A percentile compares a stretch with the other conserved stretches of the same genome.
Evolutionary conservation across 2,113 vertebrate species (phyloP).

Genomic region (Sapayoa aenigma): DNA sequence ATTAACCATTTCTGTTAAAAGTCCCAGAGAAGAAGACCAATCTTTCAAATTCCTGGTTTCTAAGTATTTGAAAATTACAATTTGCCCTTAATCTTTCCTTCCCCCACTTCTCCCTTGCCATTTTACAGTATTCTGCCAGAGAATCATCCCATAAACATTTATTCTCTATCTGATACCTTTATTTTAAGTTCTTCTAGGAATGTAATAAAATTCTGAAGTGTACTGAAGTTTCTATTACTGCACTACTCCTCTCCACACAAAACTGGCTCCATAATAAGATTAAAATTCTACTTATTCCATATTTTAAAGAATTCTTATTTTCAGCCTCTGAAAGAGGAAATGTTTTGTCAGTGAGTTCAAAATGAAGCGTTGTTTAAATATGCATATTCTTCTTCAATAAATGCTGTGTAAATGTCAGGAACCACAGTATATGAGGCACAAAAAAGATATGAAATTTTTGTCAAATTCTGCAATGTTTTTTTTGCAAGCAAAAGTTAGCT

Average conservation of each 20-base stretch:
- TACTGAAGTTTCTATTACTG: constrained; percentile 55
- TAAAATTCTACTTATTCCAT: constrained; percentile 50
- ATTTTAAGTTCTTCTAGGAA: constrained; percentile 44
- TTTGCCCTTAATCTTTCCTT: not conserved
- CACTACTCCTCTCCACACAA: constrained; percentile 29
- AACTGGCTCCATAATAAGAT: constrained; percentile 2
- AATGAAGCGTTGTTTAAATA: not conserved
- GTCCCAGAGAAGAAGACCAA: not conserved
- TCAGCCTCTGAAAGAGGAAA: constrained; percentile 34
- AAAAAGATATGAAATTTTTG: not conserved
- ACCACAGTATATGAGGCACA: not conserved
- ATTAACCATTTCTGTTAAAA: not conserved
- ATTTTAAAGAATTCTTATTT: constrained; percentile 8
- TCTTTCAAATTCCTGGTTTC: not conserved
- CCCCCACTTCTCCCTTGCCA: too few relatives aligned
- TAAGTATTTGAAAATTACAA: not conserved
- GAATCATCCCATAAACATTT: not conserved
- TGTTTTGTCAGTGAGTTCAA: constrained; percentile 3
- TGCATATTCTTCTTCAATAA: not conserved
- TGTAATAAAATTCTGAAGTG: constrained; percentile 44
- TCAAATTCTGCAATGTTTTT: not conserved
- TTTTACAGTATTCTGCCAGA: not conserved
- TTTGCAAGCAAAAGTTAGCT: not conserved
- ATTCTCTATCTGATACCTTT: constrained; percentile 33
- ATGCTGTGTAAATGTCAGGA: not conserved